A percentile compares a stretch with the other conserved stretches of the same genome.
Conservation (phyloP, 2,113 vertebrate genomes). For the Ammodytes marinus region DNA sequence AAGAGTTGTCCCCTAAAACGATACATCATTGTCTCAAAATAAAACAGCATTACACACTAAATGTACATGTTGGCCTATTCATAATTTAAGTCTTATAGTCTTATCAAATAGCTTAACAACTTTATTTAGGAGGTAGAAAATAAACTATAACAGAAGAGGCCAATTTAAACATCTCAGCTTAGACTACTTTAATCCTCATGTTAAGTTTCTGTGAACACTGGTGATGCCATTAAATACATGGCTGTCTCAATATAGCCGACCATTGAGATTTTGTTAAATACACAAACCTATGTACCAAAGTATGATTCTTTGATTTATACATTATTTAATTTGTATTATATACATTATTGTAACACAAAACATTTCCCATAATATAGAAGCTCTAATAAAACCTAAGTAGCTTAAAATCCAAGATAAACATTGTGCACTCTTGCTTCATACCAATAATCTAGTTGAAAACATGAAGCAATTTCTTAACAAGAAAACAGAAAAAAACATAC, state of each 20-base stretch:
- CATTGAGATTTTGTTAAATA: slow-evolving; percentile 9
- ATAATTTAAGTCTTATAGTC: background rate
- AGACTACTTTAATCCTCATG: background rate
- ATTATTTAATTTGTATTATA: background rate
- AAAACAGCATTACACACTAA: slow-evolving; percentile 33
- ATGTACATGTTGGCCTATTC: slow-evolving; percentile 14
- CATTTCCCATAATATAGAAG: background rate
- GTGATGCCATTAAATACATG: background rate
- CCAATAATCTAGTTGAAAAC: slow-evolving; percentile 21
- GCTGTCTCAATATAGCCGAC: background rate
- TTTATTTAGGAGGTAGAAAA: slow-evolving; percentile 57
- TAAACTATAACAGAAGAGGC: slow-evolving; percentile 24
- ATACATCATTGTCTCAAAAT: slow-evolving; percentile 17
- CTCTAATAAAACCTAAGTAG: slow-evolving; percentile 27
- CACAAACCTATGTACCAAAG: slow-evolving; percentile 16
- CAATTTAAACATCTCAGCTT: background rate
- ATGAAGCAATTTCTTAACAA: background rate
- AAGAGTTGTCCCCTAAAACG: slow-evolving; percentile 20
- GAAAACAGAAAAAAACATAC: background rate
- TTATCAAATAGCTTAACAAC: slow-evolving; percentile 30
- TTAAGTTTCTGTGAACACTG: slow-evolving; percentile 11
- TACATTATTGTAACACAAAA: slow-evolving; percentile 43
- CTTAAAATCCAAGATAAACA: slow-evolving; percentile 28
- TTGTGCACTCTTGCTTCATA: slow-evolving; percentile 17
- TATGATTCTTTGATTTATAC: slow-evolving; percentile 5